phyloP scores from a whole-genome alignment of 1,140 invertebrate genomes.

The Drosophila parvula region DNA sequence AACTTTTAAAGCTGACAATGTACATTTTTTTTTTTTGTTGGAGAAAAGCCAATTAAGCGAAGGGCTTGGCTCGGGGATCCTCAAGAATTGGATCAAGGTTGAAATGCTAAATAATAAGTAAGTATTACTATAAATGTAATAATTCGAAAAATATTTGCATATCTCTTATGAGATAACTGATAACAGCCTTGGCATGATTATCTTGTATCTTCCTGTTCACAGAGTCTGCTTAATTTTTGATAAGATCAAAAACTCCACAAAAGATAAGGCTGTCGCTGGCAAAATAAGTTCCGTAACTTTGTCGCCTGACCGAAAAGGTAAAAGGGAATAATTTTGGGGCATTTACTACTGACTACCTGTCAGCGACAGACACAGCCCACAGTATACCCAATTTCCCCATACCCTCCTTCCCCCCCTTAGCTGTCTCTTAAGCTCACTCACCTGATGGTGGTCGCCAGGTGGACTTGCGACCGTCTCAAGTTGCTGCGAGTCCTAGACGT shows the following conservation, averaged over 20 bases:
- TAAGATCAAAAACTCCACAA: background rate
- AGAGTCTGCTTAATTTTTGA: background rate
- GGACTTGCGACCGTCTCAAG: constrained; percentile 20
- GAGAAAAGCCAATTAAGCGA: background rate
- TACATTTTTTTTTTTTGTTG: background rate
- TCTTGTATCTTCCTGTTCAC: background rate
- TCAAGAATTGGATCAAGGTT: background rate
- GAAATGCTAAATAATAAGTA: no score
- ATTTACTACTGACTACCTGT: constrained; percentile 7
- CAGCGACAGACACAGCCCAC: background rate
- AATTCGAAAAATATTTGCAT: background rate
- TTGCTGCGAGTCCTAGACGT: constrained; percentile 3
- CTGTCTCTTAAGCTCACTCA: constrained; percentile 24
- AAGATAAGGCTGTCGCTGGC: background rate
- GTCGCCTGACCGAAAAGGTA: constrained; percentile 2
- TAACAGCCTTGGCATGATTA: background rate
- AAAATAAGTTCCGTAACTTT: background rate
- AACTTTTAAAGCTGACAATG: constrained; percentile 7
- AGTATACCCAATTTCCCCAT: background rate
- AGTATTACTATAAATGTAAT: background rate
- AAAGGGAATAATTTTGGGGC: constrained; percentile 3
- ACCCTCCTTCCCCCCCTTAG: background rate
- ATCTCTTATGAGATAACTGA: background rate
- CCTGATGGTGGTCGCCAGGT: constrained; percentile 25
- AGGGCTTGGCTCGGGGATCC: background rate